Base-by-base conservation (phyloP, 2,113 vertebrate genomes). In the Percina caprodes region DNA sequence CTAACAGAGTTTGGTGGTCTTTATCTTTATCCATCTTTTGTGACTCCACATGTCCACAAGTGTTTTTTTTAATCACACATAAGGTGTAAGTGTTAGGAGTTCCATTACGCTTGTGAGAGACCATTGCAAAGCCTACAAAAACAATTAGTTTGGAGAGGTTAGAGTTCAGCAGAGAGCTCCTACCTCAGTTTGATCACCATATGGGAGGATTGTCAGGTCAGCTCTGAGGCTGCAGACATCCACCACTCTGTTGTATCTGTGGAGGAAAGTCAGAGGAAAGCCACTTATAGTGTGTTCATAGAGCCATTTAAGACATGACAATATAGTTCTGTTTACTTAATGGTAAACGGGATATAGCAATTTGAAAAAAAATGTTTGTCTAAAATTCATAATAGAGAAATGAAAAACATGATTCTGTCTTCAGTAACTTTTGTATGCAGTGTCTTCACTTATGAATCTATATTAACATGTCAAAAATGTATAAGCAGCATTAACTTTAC, bases 111-210 rank as follows among this genome's bases (percentile, higher is more conserved):
- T 61, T 42, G 7, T 13, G 1, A 62, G 16, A 76, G 42, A 69
- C 33, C 0, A 23, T 13, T 54, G 2, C 24, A 35, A 39, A 16
- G 1, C 10, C 35, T 56, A 16, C 19, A 13, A 45, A 45, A 19
- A 33, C 30, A 21, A 18, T 46, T 1, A 24, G 19, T 42, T 23
- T 26, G 10, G 30, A 8, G 2, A 59, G 26, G 26, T 15, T 7
- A 33, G 13, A 56, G 16, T 4, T 16, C 63, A 55, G 30, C 56
- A 46, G 14, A 21, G 24, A 58, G 23, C 6, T 51, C 75, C 82
- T 79, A 96, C 96, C 93, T 97, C 96, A 0, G 94, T 97, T 85
- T 92, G 86, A 85, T 96, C 95, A 70, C 94, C 94, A 2, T 91
- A 89, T 35, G 93, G 95, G 54, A 96, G 90, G 74, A 92, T 95